Evolutionary conservation across 2,113 vertebrate species (phyloP), one percentile per base, ranked within the genome.

Genomic region (Sakesphorus luctuosus): DNA sequence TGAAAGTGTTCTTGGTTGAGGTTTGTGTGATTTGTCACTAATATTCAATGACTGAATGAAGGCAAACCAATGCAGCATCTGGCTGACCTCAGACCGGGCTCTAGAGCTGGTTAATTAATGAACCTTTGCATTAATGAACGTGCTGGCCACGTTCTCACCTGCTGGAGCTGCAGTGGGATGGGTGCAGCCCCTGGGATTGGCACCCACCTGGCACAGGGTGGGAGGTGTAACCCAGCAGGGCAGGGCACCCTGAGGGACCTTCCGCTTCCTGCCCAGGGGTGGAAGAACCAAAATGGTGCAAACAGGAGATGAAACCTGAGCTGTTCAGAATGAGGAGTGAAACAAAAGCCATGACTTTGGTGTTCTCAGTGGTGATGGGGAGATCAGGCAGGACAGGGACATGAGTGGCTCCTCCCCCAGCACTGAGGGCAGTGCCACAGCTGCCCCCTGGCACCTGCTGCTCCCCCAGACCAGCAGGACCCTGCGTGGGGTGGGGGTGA

Each of bases 181-280:
- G 18, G 44, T 0, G 31, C 25, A 23, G 24, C 28, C 0, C 0
- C 8, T 0, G 6, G 3, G 16, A 11, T 28, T 5, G 35, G 23
- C 21, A 9, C 2, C 50, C 36, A 1, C 6, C 2, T 1, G 2
- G 6, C 23, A 8, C 0, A 13, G 18, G 16, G 7, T 16, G 3
- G 46, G 11, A 43, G 56, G 33, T 15, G 29, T 25, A 8, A 38
- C 25, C 49, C 74, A 16, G 55, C 3, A 5, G 24, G 18, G 5
- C 52, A 5, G 35, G 2, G 53, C 4, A 29, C 43, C 0, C 0
- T 1, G 3, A 0, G 25, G 35, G 15, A 83, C 24, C 19, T 77
- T 53, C 49, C 24, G 58, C 36, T 3, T 4, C 2, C 47, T 17
- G 12, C 18, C 21, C 8, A 4, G 75, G 59, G 35, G 2, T 2